Evolutionary conservation across 2,113 vertebrate species (phyloP), one percentile per base, ranked within the genome.

Genomic region (Misgurnus anguillicaudatus): DNA sequence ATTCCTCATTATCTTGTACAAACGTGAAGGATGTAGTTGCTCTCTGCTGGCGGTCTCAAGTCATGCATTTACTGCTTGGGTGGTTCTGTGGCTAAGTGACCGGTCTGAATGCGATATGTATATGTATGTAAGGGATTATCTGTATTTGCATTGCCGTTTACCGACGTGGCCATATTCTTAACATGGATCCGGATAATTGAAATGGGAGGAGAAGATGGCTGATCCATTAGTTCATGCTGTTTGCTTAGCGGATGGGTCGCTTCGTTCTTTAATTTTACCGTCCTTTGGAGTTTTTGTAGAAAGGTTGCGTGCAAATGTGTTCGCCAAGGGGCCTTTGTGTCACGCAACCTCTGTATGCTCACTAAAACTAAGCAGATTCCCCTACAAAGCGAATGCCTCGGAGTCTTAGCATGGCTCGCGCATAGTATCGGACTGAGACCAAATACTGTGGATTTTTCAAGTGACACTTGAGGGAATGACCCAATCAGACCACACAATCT

Each of bases 111-210:
- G 94, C 92, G 94, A 92, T 91, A 91, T 93, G 92, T 94, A 93
- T 93, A 94, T 94, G 92, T 93, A 92, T 92, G 93, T 89, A 91
- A 92, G 90, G 94, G 95, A 96, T 96, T 95, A 95, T 80, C 86
- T 87, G 91, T 71, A 85, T 94, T 92, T 88, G 92, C 89, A 92
- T 91, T 89, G 90, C 91, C 94, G 91, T 94, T 93, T 94, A 92
- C 91, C 85, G 75, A 86, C 92, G 92, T 90, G 85, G 89, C 90
- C 90, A 93, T 91, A 91, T 93, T 93, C 93, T 94, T 89, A 90
- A 83, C 53, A 80, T 90, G 90, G 91, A 93, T 92, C 92, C 82
- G 91, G 87, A 91, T 95, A 95, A 95, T 96, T 95, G 94, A 91
- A 92, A 94, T 92, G 68, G 95, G 94, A 92, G 94, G 95, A 93